phyloP scores from a whole-genome alignment of 2,113 vertebrate species.

The Lepisosteus oculatus region DNA sequence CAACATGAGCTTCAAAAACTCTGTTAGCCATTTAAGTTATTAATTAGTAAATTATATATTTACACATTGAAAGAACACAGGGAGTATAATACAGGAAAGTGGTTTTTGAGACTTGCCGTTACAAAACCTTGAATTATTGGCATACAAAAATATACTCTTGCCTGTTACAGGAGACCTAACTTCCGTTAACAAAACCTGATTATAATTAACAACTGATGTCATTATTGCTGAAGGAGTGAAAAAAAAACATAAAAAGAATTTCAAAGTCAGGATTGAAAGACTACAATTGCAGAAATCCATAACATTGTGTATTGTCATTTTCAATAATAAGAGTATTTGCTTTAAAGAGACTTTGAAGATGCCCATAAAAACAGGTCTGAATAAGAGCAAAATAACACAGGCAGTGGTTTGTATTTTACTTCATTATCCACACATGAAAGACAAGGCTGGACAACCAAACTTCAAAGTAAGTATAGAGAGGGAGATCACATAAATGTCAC shows the following conservation, averaged over 20 bases:
- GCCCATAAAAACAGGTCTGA: conserved; percentile 7
- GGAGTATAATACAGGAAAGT: no score
- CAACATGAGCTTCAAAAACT: no score
- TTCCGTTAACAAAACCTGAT: not conserved
- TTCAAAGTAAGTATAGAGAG: not conserved
- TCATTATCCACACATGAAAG: conserved; percentile 5
- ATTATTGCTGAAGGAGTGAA: not conserved
- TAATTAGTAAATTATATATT: no score
- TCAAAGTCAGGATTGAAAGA: no score
- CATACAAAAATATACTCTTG: no score
- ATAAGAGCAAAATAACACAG: no score
- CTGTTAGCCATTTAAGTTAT: not conserved
- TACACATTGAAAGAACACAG: no score
- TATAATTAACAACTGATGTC: not conserved
- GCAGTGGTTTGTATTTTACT: not conserved
- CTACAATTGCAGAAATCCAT: no score
- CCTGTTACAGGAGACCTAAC: no score
- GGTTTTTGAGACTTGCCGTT: no score
- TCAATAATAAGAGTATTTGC: not conserved
- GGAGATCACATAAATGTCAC: not conserved
- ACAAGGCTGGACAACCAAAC: not conserved
- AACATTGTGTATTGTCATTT: not conserved
- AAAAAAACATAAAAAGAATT: not conserved
- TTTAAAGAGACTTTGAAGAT: conserved; percentile 13
- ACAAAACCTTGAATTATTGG: no score